phyloP scores from a whole-genome alignment of 2,113 vertebrate species.

The Aphyosemion australe region DNA sequence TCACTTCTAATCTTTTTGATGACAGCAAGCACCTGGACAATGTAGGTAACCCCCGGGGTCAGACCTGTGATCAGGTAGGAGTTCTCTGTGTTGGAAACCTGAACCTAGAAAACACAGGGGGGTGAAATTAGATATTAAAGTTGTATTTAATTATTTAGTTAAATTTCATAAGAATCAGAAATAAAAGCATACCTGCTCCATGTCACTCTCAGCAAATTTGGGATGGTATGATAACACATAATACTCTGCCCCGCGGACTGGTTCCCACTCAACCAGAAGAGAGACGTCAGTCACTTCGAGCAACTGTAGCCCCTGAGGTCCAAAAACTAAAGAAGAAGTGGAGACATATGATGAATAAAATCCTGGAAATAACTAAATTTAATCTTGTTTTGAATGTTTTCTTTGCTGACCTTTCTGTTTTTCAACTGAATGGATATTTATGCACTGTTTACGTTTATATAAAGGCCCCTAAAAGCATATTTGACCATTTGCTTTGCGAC shows the following conservation, averaged over 20 bases:
- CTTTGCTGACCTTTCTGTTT: neutral
- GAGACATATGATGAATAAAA: neutral
- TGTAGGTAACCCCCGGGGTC: slow-evolving; percentile 80
- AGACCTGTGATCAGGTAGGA: slow-evolving; percentile 81
- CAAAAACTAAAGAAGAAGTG: slow-evolving; percentile 68
- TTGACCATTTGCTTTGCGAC: neutral
- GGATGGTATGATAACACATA: slow-evolving; percentile 85
- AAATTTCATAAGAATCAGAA: too few relatives aligned
- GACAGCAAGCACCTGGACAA: slow-evolving; percentile 77
- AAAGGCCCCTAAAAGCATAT: neutral
- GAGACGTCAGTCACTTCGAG: slow-evolving; percentile 81
- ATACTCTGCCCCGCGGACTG: slow-evolving; percentile 78
- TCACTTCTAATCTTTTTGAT: slow-evolving; percentile 81
- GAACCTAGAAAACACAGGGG: slow-evolving; percentile 39
- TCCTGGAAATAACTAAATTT: neutral
- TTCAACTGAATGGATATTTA: neutral
- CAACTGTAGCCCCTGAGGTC: slow-evolving; percentile 81
- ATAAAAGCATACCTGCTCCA: slow-evolving; percentile 62
- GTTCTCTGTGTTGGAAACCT: slow-evolving; percentile 78
- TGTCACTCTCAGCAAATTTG: slow-evolving; percentile 59
- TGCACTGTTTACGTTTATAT: neutral
- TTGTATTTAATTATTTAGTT: too few relatives aligned
- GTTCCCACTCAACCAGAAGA: slow-evolving; percentile 84
- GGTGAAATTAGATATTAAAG: neutral
- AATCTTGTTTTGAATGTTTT: neutral